Base-by-base conservation (phyloP, 2,797 vertebrate genomes). In the Erpetoichthys calabaricus region DNA sequence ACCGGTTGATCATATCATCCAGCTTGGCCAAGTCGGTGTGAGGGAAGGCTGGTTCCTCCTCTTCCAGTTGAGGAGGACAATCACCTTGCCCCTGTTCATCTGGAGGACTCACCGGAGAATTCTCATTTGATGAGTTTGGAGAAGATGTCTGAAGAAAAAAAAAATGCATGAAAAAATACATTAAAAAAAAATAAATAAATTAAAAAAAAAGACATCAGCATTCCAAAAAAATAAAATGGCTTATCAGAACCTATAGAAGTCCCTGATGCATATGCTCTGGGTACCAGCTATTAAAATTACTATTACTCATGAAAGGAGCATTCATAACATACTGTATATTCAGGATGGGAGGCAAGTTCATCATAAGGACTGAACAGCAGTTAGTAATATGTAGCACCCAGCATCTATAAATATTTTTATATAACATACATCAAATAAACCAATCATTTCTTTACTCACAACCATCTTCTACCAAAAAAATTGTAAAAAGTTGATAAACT, bases 1-100 rank as follows among this genome's bases (percentile, higher is more conserved):
- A 98, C 96, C 96, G 94, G 86, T 99, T 98, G 80, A 99, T 99
- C 96, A 99, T 99, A 83, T 99, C 96, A 87, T 99, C 96, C 79
- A 99, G 82, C 80, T 99, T 99, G 67, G 94, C 95, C 82, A 99
- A 83, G 82, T 99, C 96, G 72, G 96, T 91, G 76, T 98, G 94
- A 72, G 96, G 96, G 83, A 99, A 99, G 60, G 94, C 92, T 58
- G 96, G 96, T 77, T 99, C 96, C 83, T 99, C 96, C 79, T 98
- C 95, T 79, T 98, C 95, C 81, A 92, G 82, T 72, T 91, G 94
- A 63, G 91, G 87, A 62, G 90, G 84, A 44, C 82, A 85, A 69
- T 97, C 94, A 61, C 86, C 91, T 72, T 96, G 92, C 55, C 83
- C 86, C 74, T 90, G 92, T 59, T 99, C 95, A 68, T 92, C 92